Conservation (phyloP, 2,113 vertebrate genomes). For the Lucifuga dentata region DNA sequence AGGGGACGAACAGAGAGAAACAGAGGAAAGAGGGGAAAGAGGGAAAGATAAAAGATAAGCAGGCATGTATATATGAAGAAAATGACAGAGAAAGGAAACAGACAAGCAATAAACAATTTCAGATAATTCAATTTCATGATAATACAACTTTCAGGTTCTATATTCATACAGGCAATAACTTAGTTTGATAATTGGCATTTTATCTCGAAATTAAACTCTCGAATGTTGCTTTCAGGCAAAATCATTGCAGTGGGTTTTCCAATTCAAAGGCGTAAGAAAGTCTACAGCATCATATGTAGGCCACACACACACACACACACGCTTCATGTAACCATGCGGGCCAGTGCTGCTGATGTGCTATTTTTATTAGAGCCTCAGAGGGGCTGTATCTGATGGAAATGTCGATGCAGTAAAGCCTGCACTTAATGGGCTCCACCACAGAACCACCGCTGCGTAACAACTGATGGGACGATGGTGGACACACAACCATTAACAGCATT, state of each 20-base stretch:
- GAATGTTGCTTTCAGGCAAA: too few relatives aligned
- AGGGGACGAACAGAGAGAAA: slow-evolving; percentile 63
- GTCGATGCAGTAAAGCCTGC: slow-evolving; percentile 33
- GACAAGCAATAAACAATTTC: slow-evolving; percentile 1
- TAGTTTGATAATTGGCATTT: slow-evolving; percentile 24
- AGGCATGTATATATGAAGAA: slow-evolving; percentile 16
- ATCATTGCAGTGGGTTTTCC: slow-evolving; percentile 21
- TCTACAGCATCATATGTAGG: slow-evolving; percentile 72
- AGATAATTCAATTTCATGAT: too few relatives aligned
- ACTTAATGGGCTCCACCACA: slow-evolving; percentile 25
- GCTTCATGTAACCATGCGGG: slow-evolving; percentile 59
- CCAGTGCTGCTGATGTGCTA: slow-evolving; percentile 61
- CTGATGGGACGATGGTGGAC: neutral
- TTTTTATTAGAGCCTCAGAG: slow-evolving; percentile 76
- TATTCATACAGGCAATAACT: slow-evolving; percentile 19
- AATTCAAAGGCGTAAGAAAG: slow-evolving; percentile 57
- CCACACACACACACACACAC: slow-evolving; percentile 70
- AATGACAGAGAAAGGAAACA: slow-evolving; percentile 24
- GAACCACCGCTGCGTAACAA: slow-evolving; percentile 14
- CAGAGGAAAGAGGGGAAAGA: neutral
- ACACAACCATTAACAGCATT: slow-evolving; percentile 26
- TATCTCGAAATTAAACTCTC: slow-evolving; percentile 10
- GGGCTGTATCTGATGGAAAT: slow-evolving; percentile 54
- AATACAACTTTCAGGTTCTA: neutral
- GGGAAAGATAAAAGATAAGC: neutral